Evolutionary conservation across 1,140 invertebrate genomes (phyloP).

Genomic region (Anthonomus grandis): DNA sequence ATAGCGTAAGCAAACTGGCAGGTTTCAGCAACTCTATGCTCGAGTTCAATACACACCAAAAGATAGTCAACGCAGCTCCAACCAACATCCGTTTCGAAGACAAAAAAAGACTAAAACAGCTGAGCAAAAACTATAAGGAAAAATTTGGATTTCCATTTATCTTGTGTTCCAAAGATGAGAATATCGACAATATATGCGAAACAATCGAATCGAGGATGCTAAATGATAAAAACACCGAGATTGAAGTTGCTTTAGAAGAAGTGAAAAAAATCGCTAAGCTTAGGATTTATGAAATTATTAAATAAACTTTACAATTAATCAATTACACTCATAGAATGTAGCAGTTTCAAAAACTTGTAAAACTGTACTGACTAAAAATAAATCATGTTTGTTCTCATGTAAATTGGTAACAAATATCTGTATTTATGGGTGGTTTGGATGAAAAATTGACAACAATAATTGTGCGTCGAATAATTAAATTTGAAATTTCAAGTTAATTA

Average conservation of each 20-base stretch:
- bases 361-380: no score
- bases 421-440: no score
- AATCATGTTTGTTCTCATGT: no score
- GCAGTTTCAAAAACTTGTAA: no score
- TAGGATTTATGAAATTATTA: slow-evolving; percentile 57
- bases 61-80: slow-evolving; percentile 50
- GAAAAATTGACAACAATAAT: no score
- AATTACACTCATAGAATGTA: no score
- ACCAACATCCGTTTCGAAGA: slow-evolving; percentile 56
- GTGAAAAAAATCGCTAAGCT: slow-evolving; percentile 66
- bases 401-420: no score
- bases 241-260: slow-evolving; percentile 59
- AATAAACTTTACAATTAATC: no score
- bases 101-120: slow-evolving; percentile 50
- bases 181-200: slow-evolving; percentile 58
- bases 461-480: no score
- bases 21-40: slow-evolving; percentile 54
- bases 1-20: slow-evolving; percentile 61
- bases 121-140: slow-evolving; percentile 61
- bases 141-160: slow-evolving; percentile 72
- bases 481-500: no score
- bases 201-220: slow-evolving; percentile 55
- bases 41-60: slow-evolving; percentile 61
- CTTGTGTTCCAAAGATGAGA: slow-evolving; percentile 65
- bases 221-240: slow-evolving; percentile 56